Percentiles rank a stretch among this genome's conserved stretches.
Evolutionary conservation across 2,888 invertebrate genomes (phyloP).

Genomic region (Elegia similella): DNA sequence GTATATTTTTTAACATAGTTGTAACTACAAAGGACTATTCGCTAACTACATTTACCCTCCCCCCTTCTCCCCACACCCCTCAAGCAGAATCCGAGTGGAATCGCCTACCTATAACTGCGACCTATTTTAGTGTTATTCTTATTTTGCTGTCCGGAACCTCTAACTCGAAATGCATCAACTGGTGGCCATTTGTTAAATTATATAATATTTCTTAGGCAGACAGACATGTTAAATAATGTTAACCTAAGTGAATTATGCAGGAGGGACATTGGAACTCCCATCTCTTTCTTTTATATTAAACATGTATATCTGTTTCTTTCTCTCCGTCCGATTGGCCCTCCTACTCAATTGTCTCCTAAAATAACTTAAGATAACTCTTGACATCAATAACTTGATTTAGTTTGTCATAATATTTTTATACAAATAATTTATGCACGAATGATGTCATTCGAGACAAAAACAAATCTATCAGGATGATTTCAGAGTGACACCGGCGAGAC

Average conservation of each 20-base stretch:
- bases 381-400: slow-evolving; percentile 4
- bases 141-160: slow-evolving; percentile 29
- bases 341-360: slow-evolving; percentile 8
- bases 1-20: no score
- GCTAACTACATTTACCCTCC: no score
- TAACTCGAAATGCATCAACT: slow-evolving; percentile 40
- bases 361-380: slow-evolving; percentile 7
- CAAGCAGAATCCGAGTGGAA: no score
- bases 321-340: not conserved
- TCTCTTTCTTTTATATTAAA: not conserved
- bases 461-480: no score
- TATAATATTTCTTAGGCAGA: slow-evolving; percentile 27
- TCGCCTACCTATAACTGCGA: not conserved
- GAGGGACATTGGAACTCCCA: not conserved
- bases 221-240: slow-evolving; percentile 21
- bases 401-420: slow-evolving; percentile 14
- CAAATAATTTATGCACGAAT: not conserved
- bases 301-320: not conserved
- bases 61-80: no score
- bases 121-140: not conserved
- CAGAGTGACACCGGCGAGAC: no score
- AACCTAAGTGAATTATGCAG: slow-evolving; percentile 12
- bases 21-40: no score
- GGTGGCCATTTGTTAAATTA: slow-evolving; percentile 31
- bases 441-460: not conserved